phyloP scores from a whole-genome alignment of 2,797 vertebrate genomes.

The Choloepus didactylus region DNA sequence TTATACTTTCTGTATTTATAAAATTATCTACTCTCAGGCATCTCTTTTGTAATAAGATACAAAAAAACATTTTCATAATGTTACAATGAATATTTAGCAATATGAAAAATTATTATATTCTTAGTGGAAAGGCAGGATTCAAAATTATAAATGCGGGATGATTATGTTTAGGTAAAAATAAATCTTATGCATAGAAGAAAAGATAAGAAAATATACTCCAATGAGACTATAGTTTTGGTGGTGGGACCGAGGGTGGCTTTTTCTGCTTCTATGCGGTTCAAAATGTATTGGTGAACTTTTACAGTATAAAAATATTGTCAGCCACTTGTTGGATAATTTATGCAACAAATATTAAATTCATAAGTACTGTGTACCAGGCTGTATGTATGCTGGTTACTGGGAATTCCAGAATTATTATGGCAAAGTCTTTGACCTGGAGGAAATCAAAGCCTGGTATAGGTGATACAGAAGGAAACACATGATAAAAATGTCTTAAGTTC shows the following conservation, averaged over 20 bases:
- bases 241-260: not conserved
- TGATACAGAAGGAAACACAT: not conserved
- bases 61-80: not conserved
- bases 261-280: not conserved
- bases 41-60: not conserved
- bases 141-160: not conserved
- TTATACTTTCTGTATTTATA: slow-evolving; percentile 15
- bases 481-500: not conserved
- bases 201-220: slow-evolving; percentile 30
- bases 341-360: not conserved
- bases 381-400: not conserved
- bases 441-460: not conserved
- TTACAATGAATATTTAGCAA: slow-evolving; percentile 30
- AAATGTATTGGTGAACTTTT: slow-evolving; percentile 19
- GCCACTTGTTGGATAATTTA: not conserved
- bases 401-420: not conserved
- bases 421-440: not conserved
- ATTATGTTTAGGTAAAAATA: not conserved
- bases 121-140: not conserved
- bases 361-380: not conserved
- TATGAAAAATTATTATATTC: not conserved
- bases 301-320: not conserved
- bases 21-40: not conserved
- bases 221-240: not conserved
- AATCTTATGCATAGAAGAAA: not conserved